These are phyloP conservation scores for Euplexia lucipara DNA, from an alignment of 2,888 invertebrate species.

Conservation along the genomic window DNA sequence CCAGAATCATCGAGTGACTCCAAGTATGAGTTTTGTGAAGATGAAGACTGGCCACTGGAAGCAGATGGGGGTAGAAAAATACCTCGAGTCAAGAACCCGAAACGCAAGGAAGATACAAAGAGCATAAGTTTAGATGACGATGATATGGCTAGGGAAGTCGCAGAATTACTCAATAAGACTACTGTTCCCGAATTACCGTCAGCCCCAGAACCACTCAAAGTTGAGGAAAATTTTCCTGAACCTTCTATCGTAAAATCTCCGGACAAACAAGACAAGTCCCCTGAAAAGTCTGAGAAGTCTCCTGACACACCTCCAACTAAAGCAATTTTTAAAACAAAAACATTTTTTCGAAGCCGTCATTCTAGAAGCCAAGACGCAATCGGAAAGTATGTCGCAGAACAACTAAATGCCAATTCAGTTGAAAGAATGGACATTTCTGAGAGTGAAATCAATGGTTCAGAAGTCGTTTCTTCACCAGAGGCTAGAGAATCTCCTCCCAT, in stretches of 20 bases:
- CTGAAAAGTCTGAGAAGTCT: slow-evolving; percentile 73
- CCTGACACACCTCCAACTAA: slow-evolving; percentile 77
- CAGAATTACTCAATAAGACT: slow-evolving; percentile 92
- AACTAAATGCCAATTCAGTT: slow-evolving; percentile 86
- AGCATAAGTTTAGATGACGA: slow-evolving; percentile 85
- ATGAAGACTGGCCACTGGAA: slow-evolving; percentile 92
- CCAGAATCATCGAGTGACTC: slow-evolving; percentile 90
- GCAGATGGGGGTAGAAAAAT: slow-evolving; percentile 92
- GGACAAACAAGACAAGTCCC: slow-evolving; percentile 80
- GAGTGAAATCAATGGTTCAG: slow-evolving; percentile 84
- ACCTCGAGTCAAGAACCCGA: slow-evolving; percentile 90
- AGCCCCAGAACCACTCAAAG: slow-evolving; percentile 87
- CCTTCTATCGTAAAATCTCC: slow-evolving; percentile 87
- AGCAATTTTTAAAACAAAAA: slow-evolving; percentile 90
- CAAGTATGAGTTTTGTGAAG: slow-evolving; percentile 95
- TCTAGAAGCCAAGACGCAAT: slow-evolving; percentile 90
- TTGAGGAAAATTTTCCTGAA: slow-evolving; percentile 91
- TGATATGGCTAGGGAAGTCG: slow-evolving; percentile 90
- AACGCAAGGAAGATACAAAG: slow-evolving; percentile 83
- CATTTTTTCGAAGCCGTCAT: slow-evolving; percentile 90
- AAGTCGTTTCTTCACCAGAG: slow-evolving; percentile 81
- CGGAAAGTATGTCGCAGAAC: slow-evolving; percentile 89
- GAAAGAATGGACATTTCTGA: slow-evolving; percentile 85
- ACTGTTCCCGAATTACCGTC: slow-evolving; percentile 90
- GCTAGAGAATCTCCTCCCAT: slow-evolving; percentile 84